Base-by-base conservation (phyloP, 2,797 vertebrate genomes). In the Benthosema pterotum region DNA sequence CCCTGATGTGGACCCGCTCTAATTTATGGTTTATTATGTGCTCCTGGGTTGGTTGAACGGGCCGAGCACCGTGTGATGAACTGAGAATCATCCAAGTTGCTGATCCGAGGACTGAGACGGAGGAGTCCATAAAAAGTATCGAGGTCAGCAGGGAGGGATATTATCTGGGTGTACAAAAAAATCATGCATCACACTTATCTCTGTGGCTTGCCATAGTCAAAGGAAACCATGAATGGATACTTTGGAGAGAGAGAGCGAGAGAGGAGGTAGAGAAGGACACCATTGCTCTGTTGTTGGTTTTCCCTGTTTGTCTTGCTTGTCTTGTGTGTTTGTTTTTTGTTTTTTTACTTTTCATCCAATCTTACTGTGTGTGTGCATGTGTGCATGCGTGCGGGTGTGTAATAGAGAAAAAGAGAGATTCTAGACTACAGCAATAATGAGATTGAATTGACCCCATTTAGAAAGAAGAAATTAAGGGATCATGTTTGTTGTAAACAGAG, bases 11-110 rank as follows among this genome's bases (percentile, higher is more conserved):
- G 56, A 61, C 18, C 53, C 38, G 13, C 57, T 32, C 54, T 56
- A 48, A 32, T 32, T 32, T 32, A 58, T 49, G 13, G 54, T 75
- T 74, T 81, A 78, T 79, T 81, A 77, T 74, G 71, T 64, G 65
- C 69, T 75, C 56, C 59, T 49, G 57, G 70, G 47, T 45, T 57
- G 62, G 63, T 42, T 77, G 59, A 71, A 57, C 22, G 32, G 65
- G 57, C 63, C 38, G 48, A 46, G 53, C 49, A 49, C 65, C 52
- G 66, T 55, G 64, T 62, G 71, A 72, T 72, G 52, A 67, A 67
- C 51, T 65, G 42, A 42, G 15, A 19, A 38, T 38, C 32, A 38
- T 38, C 32, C 32, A 52, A 65, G 62, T 48, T 67, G 25, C 52
- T 59, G 32, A 16, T 61, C 48, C n/a, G 16, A 43, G 32, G 17